Evolutionary conservation across 2,888 invertebrate species (phyloP).

Genomic region (Pecten maximus): DNA sequence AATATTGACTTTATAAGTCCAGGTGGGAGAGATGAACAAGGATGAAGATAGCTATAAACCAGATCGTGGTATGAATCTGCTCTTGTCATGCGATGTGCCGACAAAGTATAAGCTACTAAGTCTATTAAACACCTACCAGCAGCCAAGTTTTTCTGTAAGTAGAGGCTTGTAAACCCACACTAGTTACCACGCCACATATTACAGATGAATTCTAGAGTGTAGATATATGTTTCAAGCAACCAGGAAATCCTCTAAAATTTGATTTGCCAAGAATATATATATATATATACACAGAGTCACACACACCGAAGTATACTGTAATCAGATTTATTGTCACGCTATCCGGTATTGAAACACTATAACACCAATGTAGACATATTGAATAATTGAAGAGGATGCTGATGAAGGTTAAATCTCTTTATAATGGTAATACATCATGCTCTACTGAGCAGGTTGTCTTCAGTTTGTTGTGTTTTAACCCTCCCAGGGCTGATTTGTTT

Average conservation of each 20-base stretch:
- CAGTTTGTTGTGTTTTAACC: background rate
- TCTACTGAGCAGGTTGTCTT: background rate
- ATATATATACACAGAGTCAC: background rate
- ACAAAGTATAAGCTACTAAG: background rate
- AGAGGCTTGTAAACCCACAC: background rate
- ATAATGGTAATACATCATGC: background rate
- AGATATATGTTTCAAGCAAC: background rate
- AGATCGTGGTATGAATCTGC: background rate
- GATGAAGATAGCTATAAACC: background rate
- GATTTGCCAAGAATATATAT: background rate
- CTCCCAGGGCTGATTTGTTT: background rate
- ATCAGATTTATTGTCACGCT: background rate
- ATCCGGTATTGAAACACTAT: background rate
- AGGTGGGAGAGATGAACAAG: slow-evolving; percentile 10
- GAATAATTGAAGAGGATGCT: background rate
- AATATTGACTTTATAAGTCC: slow-evolving; percentile 16
- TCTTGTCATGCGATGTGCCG: background rate
- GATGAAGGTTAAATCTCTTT: background rate
- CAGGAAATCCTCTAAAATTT: background rate
- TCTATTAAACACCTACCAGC: background rate
- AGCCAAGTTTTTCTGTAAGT: background rate
- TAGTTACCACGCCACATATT: background rate
- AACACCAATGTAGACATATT: background rate
- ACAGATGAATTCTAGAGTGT: background rate
- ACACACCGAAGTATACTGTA: background rate